A percentile compares a stretch with the other conserved stretches of the same genome.
phyloP scores from a whole-genome alignment of 2,888 invertebrate genomes.

The Microctonus brassicae region DNA sequence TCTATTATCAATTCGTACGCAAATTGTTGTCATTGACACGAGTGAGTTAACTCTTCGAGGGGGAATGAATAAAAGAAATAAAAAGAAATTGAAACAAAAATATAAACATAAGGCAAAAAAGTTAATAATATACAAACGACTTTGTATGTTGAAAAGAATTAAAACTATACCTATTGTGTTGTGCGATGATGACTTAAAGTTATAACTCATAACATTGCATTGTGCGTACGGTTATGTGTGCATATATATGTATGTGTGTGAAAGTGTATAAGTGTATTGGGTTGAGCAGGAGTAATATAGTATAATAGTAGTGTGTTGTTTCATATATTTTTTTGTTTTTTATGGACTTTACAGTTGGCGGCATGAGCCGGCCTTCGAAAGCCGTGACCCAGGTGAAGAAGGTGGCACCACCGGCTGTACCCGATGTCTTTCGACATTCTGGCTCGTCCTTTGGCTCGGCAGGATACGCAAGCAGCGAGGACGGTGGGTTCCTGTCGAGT shows the following conservation, averaged over 20 bases:
- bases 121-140: not conserved
- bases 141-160: not conserved
- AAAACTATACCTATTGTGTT: not conserved
- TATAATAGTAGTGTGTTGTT: not conserved
- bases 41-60: not conserved
- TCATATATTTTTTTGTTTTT: constrained; percentile 21
- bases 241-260: too few species aligned
- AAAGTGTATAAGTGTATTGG: too few species aligned
- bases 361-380: constrained; percentile 88
- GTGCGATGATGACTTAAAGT: not conserved
- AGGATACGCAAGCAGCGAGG: constrained; percentile 84
- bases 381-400: constrained; percentile 89
- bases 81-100: not conserved
- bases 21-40: constrained; percentile 28
- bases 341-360: constrained; percentile 79
- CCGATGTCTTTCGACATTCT: constrained; percentile 84
- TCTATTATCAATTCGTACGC: constrained; percentile 30
- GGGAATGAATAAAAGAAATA: not conserved
- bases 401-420: constrained; percentile 90
- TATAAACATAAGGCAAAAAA: not conserved
- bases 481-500: constrained; percentile 75
- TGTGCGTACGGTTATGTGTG: not conserved
- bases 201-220: constrained; percentile 4
- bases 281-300: too few species aligned
- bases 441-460: constrained; percentile 85